Evolutionary conservation across 2,888 invertebrate genomes (phyloP), one percentile per base, ranked within the genome.

Genomic region (Nebria brevicollis): DNA sequence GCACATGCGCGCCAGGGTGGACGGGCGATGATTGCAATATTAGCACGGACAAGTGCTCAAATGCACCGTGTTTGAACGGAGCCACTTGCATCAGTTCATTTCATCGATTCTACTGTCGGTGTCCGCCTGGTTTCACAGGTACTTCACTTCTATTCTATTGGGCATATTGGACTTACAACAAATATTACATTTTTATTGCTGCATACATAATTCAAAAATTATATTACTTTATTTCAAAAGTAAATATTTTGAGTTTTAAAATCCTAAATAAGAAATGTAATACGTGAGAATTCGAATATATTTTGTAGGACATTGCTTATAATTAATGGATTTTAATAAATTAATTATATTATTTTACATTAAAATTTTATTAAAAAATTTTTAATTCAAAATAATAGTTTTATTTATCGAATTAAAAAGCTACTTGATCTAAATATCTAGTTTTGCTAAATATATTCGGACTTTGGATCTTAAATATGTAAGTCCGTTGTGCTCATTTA

Each of bases 1-100:
- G 95, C 90, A 91, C 92, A 85, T 95, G 95, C 87, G 91, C 92
- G 87, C 87, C 91, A 82, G 95, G 95, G 83, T 95, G 94, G 93
- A 89, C 91, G 82, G 94, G 94, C 75, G 86, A 88, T 68, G 90
- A 92, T 84, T 93, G 93, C 87, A 90, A 92, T 84, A 86, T 90
- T 83, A 89, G 90, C 85, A 87, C 93, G 86, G 90, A 91, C 84
- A 90, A 90, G 83, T 94, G 93, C 85, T 88, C 90, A 75, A 89
- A 90, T 83, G 89, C 91, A 84, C 93, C 93, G 1, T 95, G 95
- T 86, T 89, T 90, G 77, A 93, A 94, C 88, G 92, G 91, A 25
- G 94, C 93, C 66, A 91, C 91, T 77, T 95, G 94, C 87, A 86
- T 89, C 77, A 91, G 90, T 85, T 87, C 87, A 72, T 86, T 89